These are phyloP conservation scores for Phoenicopterus ruber DNA, from an alignment of 2,113 vertebrate genomes.

Conservation along the genomic window DNA sequence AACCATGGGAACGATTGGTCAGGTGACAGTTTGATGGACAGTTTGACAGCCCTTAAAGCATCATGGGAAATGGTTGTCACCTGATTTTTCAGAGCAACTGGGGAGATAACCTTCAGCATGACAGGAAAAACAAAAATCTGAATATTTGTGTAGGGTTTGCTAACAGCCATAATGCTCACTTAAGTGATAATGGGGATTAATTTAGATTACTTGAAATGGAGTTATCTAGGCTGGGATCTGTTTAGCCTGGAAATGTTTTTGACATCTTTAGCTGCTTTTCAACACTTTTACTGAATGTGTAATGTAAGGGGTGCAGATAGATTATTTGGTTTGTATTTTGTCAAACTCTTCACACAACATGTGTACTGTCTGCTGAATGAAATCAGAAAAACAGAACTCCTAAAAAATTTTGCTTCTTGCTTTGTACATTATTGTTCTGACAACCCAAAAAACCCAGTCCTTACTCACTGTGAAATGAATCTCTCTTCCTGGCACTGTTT, in stretches of 20 bases:
- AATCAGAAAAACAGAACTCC: neutral
- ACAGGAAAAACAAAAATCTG: conserved; percentile 88
- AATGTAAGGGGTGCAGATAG: neutral
- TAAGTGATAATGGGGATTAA: conserved; percentile 68
- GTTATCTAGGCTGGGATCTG: conserved; percentile 55
- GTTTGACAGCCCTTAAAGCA: conserved; percentile 93
- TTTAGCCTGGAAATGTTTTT: conserved; percentile 40
- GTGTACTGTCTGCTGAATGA: neutral
- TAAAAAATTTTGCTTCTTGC: neutral
- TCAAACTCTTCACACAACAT: neutral
- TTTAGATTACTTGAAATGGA: conserved; percentile 64
- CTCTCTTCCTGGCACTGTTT: neutral
- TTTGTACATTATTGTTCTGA: neutral
- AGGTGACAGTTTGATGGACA: conserved; percentile 95
- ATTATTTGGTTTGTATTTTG: neutral
- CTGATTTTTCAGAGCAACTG: conserved; percentile 87
- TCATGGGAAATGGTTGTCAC: conserved; percentile 98
- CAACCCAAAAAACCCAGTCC: neutral
- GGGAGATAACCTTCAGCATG: conserved; percentile 98
- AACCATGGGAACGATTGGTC: conserved; percentile 92
- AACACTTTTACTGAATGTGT: neutral
- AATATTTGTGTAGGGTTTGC: conserved; percentile 76
- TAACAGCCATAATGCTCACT: conserved; percentile 56
- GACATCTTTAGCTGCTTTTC: conserved; percentile 43
- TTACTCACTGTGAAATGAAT: neutral